Conservation (phyloP, 2,113 vertebrate species). For the Cebus imitator region DNA sequence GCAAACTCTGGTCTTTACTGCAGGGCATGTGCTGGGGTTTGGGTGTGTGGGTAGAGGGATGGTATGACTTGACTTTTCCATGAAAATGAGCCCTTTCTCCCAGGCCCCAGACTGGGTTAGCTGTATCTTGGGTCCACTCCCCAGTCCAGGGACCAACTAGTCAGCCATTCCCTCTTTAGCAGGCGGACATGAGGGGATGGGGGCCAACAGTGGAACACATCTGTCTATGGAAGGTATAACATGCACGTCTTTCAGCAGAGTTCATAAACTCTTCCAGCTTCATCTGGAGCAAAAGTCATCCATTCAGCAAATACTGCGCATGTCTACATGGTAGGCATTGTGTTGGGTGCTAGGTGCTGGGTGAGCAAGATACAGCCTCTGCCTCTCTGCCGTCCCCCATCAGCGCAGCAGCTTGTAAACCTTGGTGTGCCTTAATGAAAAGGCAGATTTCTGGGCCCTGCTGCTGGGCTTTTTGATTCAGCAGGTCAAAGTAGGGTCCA, state of each 20-base stretch:
- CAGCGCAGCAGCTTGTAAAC: not conserved
- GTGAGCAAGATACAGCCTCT: not conserved
- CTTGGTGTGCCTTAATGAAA: not conserved
- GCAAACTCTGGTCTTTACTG: not conserved
- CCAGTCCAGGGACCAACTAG: not conserved
- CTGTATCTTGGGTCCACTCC: not conserved
- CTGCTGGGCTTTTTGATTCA: not conserved
- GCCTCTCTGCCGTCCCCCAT: not conserved
- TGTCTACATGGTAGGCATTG: accelerated
- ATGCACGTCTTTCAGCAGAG: not conserved
- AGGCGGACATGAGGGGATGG: not conserved
- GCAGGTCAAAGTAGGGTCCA: not conserved
- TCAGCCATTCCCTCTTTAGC: not conserved
- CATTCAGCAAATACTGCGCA: not conserved
- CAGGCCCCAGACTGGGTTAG: not conserved
- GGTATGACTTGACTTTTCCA: not conserved
- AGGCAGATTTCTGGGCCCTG: not conserved
- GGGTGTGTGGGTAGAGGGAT: not conserved
- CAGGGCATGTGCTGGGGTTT: not conserved
- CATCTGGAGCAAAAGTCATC: not conserved
- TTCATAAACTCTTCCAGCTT: not conserved
- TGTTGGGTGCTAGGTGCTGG: not conserved
- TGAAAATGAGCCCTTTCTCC: not conserved
- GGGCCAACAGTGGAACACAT: accelerated
- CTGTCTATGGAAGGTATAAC: no score